phyloP scores from a whole-genome alignment of 2,888 invertebrate genomes.

The Anoncus sp. region DNA sequence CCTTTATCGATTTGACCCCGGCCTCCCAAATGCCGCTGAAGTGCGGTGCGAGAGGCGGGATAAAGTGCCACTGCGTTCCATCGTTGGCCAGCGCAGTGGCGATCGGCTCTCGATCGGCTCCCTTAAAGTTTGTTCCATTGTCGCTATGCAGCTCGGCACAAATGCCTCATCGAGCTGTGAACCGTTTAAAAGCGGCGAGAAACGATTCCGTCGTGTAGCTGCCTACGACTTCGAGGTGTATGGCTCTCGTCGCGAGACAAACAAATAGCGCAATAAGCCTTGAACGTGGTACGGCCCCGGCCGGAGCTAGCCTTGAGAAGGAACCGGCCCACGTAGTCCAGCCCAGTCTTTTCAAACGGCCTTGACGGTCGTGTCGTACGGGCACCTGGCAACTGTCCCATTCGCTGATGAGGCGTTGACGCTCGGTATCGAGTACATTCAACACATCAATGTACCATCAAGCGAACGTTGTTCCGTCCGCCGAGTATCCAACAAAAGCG shows the following conservation, averaged over 20 bases:
- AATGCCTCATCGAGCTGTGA: constrained; percentile 9
- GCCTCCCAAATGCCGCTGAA: constrained; percentile 2
- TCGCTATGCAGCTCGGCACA: neutral
- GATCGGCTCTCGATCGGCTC: constrained; percentile 1
- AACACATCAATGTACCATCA: neutral
- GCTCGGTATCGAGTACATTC: neutral
- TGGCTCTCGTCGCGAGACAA: neutral
- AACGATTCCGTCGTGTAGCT: neutral
- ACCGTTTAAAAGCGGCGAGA: neutral
- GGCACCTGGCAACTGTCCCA: neutral
- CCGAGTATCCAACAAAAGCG: constrained; percentile 1
- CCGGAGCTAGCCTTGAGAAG: neutral
- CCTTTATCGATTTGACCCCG: neutral
- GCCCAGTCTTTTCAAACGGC: neutral
- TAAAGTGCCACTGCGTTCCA: constrained; percentile 4
- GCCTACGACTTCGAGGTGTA: constrained; percentile 10
- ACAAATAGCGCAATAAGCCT: constrained; percentile 6
- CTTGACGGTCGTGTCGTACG: neutral
- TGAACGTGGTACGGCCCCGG: neutral
- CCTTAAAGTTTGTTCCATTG: neutral
- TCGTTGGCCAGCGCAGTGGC: neutral
- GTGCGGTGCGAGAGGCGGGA: constrained; percentile 8
- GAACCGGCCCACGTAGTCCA: constrained; percentile 9
- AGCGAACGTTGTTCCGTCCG: neutral
- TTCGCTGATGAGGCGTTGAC: neutral